phyloP scores from a whole-genome alignment of 2,888 invertebrate species.

The Leptinotarsa juncta region DNA sequence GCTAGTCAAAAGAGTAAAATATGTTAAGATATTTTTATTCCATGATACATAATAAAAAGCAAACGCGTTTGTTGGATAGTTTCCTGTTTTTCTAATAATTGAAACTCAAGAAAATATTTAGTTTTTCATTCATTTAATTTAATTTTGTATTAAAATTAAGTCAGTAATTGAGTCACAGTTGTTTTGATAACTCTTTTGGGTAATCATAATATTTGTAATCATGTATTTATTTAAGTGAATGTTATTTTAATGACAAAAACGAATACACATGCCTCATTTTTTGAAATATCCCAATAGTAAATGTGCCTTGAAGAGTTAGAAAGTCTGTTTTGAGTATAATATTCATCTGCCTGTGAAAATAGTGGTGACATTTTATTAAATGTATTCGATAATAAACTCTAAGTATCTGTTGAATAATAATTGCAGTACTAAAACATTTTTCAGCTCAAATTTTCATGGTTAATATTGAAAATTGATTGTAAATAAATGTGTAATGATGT shows the following conservation, averaged over 20 bases:
- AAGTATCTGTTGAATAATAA: background rate
- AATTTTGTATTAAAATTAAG: too few species aligned
- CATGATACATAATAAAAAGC: background rate
- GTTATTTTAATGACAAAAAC: background rate
- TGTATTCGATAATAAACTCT: background rate
- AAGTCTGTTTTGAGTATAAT: constrained; percentile 35
- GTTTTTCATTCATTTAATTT: too few species aligned
- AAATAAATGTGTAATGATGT: background rate
- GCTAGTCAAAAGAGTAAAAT: background rate
- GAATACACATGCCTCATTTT: constrained; percentile 20
- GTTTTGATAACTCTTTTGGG: constrained; percentile 40
- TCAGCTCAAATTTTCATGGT: constrained; percentile 3
- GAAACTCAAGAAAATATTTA: too few species aligned
- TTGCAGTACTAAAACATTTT: constrained; percentile 15
- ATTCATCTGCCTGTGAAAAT: constrained; percentile 18
- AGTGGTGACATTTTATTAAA: constrained; percentile 21
- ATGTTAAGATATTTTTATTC: background rate
- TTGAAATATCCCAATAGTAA: constrained; percentile 12
- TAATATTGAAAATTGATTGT: constrained; percentile 11
- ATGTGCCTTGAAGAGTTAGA: constrained; percentile 43
- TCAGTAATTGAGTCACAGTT: too few species aligned
- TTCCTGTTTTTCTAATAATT: too few species aligned
- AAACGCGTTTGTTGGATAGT: background rate
- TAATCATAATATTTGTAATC: constrained; percentile 3
- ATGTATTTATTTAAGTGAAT: background rate